Evolutionary conservation across 2,888 invertebrate genomes (phyloP), one percentile per base, ranked within the genome.

Genomic region (Macaria notata): DNA sequence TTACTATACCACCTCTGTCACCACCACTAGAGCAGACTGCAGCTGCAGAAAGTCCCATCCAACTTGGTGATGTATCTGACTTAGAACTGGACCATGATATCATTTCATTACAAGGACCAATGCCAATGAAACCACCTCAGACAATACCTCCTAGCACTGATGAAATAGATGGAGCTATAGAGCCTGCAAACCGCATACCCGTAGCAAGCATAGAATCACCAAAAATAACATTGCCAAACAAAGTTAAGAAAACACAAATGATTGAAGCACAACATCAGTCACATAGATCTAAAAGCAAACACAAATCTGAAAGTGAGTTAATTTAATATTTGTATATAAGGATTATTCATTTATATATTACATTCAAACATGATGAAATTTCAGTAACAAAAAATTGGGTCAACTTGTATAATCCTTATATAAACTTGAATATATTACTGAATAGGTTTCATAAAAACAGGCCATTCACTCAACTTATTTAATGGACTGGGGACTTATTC

Each of bases 181-280:
- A 65, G 31, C 56, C 49, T 52, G 9, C 62, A 49, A 65, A 68
- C 61, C 59, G 41, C n/a, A 36, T 36, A 7, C 8, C 63, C 43
- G 61, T 63, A 42, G 62, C 49, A 38, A 49, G 53, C 48, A 9
- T 59, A 42, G 66, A 62, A 54, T 56, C 62, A 31, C 52, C 49
- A 54, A 63, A 49, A 55, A 60, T 50, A 9, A 29, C 42, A 31
- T 47, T 36, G 54, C 56, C 56, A 59, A 55, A 46, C 48, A 6
- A 5, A 8, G n/a, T 46, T 4, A 86, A 80, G 69, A 83, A 75
- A 70, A 58, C 76, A 41, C 81, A 82, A 72, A 71, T 86, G 62
- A 86, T 86, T 65, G 75, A 79, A 54, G 79, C 86, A 43, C 72
- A 75, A 38, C 59, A 68, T n/a, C 72, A 78, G 6, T 41, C 70